phyloP scores from a whole-genome alignment of 2,113 vertebrate genomes.

The Dipodomys spectabilis region DNA sequence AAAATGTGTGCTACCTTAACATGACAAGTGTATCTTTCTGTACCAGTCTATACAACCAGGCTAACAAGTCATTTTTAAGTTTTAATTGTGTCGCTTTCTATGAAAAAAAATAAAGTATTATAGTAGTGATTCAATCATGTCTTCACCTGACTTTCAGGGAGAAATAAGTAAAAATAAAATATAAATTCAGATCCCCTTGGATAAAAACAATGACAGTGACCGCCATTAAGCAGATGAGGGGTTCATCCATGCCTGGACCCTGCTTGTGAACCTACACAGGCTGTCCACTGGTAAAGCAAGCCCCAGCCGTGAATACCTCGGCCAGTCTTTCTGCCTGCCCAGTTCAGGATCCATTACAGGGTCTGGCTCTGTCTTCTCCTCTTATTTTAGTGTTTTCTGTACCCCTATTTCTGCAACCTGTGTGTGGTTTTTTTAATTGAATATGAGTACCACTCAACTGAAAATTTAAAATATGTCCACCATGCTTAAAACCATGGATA shows the following conservation, averaged over 20 bases:
- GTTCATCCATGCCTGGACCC: not conserved
- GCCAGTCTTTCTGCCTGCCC: not conserved
- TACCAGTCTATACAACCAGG: not conserved
- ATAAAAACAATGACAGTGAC: not conserved
- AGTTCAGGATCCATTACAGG: accelerated
- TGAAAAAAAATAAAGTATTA: not conserved
- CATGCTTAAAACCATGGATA: not conserved
- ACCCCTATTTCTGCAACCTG: not conserved
- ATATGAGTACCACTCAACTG: not conserved
- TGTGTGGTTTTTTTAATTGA: not conserved
- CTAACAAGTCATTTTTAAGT: not conserved
- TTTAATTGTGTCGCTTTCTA: conserved; percentile 11
- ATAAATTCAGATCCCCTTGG: not conserved
- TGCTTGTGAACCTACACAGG: accelerated
- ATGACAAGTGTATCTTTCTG: not conserved
- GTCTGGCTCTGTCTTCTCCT: not conserved
- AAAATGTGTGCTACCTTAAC: conserved; percentile 7
- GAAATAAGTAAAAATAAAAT: not conserved
- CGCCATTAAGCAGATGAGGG: not conserved
- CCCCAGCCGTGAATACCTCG: not conserved
- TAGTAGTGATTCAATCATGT: conserved; percentile 1
- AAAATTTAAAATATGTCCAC: not conserved
- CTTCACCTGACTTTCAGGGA: not conserved
- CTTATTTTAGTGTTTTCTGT: not conserved
- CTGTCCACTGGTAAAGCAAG: accelerated